Percentiles rank a stretch among this genome's conserved stretches.
Conservation (phyloP, 2,113 vertebrate genomes). For the Accipiter cooperii region DNA sequence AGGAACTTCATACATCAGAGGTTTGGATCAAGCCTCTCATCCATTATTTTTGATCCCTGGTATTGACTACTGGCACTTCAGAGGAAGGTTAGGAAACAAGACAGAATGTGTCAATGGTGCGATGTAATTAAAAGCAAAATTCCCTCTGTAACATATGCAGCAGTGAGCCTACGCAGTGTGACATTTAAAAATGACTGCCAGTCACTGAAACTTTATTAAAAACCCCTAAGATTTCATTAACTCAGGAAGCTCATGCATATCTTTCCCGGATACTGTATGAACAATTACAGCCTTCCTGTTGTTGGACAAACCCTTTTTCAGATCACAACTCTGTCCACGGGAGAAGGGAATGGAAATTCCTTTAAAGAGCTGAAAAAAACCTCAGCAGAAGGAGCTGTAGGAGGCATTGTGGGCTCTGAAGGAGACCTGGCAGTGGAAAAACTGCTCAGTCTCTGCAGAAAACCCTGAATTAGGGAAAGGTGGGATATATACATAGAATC, state of each 20-base stretch:
- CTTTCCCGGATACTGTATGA: conserved; percentile 38
- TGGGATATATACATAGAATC: not conserved
- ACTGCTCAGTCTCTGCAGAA: not conserved
- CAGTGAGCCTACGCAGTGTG: not conserved
- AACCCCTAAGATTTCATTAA: not conserved
- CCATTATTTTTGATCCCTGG: not conserved
- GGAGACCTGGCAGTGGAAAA: not conserved
- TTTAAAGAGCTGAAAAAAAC: not conserved
- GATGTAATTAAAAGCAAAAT: not conserved
- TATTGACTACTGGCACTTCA: not conserved
- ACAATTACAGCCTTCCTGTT: conserved; percentile 46
- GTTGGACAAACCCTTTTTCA: conserved; percentile 20
- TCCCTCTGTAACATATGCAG: not conserved
- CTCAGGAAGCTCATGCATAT: conserved; percentile 32
- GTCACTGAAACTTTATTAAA: not conserved
- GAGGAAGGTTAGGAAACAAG: not conserved
- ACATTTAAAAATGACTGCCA: conserved; percentile 35
- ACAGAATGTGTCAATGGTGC: not conserved
- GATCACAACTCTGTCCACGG: not conserved
- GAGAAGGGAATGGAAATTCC: not conserved
- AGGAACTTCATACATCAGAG: not conserved
- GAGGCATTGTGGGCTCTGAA: not conserved
- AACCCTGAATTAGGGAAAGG: not conserved
- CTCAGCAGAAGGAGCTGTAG: conserved; percentile 27
- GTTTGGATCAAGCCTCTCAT: not conserved